Evolutionary conservation across 2,113 vertebrate species (phyloP), one percentile per base, ranked within the genome.

Genomic region (Leptocoma aspasia): DNA sequence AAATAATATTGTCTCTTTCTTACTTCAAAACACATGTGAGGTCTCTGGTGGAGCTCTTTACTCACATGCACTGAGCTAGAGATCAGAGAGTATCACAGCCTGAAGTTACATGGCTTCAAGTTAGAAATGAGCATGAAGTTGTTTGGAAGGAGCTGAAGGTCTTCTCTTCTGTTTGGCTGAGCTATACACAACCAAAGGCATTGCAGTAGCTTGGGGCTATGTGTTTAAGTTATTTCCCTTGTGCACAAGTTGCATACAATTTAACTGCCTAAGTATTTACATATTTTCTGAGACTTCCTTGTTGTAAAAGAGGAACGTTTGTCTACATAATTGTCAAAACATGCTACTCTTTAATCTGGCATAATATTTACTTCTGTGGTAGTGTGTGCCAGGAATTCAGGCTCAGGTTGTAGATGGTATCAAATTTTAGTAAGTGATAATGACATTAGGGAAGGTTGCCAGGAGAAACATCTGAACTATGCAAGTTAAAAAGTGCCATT

Each of bases 391-490:
- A 96, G 82, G 94, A 94, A 96, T 96, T 96, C 94, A 83, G 78
- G 82, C 87, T 93, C 79, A 90, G 52, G 56, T 93, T 89, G 85
- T 95, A 95, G 93, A 95, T 88, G 52, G 85, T 95, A 96, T 97
- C 76, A 14, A 77, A 83, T 95, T 96, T 96, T 96, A 93, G 68
- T 94, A 95, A 94, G 93, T 95, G 94, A 95, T 96, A 95, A 96
- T 94, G 84, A 88, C 82, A 90, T n/a, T 59, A 53, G 47, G 59
- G 75, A 78, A 77, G 31, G 49, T n/a, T 96, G 91, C 89, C 94
- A 94, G 87, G 57, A 94, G 86, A 96, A 95, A 94, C 73, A 96
- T 95, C 82, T 90, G 45, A 96, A 80, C 81, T 95, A 94, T 95
- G 93, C 76, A 90, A 85, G 82, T 73, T 70, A 86, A 93, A 97